phyloP scores from a whole-genome alignment of 1,140 invertebrate genomes.

The Diprion similis region DNA sequence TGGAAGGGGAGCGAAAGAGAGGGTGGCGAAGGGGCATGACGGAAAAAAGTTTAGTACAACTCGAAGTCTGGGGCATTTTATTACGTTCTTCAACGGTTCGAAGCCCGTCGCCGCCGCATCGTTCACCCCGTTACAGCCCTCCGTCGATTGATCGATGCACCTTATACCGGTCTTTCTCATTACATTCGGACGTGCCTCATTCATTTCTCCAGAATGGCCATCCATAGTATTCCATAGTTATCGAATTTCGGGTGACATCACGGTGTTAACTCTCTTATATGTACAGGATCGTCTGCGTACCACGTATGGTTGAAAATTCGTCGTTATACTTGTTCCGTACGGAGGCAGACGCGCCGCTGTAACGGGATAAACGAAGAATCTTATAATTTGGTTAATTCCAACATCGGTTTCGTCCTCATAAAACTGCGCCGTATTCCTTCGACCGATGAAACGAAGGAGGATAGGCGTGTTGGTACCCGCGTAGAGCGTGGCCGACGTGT shows the following conservation, averaged over 20 bases:
- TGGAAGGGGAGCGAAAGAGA: constrained; percentile 28
- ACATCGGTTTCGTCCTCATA: too few relatives aligned
- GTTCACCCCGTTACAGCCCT: constrained; percentile 1
- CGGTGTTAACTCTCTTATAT: background rate
- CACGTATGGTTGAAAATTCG: background rate
- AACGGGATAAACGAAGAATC: too few relatives aligned
- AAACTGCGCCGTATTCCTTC: too few relatives aligned
- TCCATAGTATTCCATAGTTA: background rate
- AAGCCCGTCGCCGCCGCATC: constrained; percentile 20
- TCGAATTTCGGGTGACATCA: background rate
- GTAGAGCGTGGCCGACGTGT: too few relatives aligned
- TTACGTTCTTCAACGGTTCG: constrained; percentile 54
- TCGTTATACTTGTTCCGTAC: too few relatives aligned
- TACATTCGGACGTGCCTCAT: too few relatives aligned
- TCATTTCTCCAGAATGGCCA: too few relatives aligned
- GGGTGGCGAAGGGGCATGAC: constrained; percentile 28
- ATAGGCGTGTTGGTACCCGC: too few relatives aligned
- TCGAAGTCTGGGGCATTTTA: constrained; percentile 41
- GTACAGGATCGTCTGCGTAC: background rate
- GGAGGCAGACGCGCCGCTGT: too few relatives aligned
- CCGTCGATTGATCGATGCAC: background rate
- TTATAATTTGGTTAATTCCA: too few relatives aligned
- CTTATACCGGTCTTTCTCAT: background rate
- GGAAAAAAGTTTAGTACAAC: constrained; percentile 14
- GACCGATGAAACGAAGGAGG: too few relatives aligned